Base-by-base conservation (phyloP, 2,888 invertebrate species). In the Agonopterix heracliana region DNA sequence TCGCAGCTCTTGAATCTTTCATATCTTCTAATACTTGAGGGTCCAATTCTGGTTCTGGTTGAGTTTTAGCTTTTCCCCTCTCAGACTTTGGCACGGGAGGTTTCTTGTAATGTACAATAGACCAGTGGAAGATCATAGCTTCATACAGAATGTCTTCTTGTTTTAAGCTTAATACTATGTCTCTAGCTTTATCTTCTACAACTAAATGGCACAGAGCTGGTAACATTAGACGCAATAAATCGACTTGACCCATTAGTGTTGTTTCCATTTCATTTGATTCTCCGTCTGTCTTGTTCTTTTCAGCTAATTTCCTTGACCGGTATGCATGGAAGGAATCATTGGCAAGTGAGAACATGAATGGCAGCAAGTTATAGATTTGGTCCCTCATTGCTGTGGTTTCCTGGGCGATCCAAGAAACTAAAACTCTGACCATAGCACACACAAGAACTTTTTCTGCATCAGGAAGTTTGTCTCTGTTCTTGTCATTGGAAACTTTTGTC, bases 201-300 rank as follows among this genome's bases (percentile, higher is more conserved):
- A 96, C 94, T 60, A 98, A 90, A 76, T 98, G 96, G 67, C 97
- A 98, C 3, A 98, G 81, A 1, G 96, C 96, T 2, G 98, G 97
- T 52, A 98, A 82, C 87, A 98, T 91, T 41, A 97, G 90, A 47
- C 96, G 90, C 12, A 98, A 78, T 44, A 96, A 87, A 76, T 97
- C 96, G 42, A 92, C 80, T 60, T 92, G 90, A 43, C 91, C 91
- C 63, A 90, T 74, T 34, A 91, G 81, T 62, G 66, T 66, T 12
- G 66, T 63, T 11, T 85, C 83, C n/a, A 68, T 59, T 35, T 90
- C 89, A 64, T 90, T 87, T 0, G 88, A 58, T 59, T 88, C 90
- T 48, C 89, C 90, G 46, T 90, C 91, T 47, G 90, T 83, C 70
- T 92, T 91, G 48, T 89, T 91, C 63, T 93, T 91, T 64, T 95